These are phyloP conservation scores for Microcebus griseorufus DNA, from an alignment of 2,113 vertebrate genomes.

Conservation along the genomic window DNA sequence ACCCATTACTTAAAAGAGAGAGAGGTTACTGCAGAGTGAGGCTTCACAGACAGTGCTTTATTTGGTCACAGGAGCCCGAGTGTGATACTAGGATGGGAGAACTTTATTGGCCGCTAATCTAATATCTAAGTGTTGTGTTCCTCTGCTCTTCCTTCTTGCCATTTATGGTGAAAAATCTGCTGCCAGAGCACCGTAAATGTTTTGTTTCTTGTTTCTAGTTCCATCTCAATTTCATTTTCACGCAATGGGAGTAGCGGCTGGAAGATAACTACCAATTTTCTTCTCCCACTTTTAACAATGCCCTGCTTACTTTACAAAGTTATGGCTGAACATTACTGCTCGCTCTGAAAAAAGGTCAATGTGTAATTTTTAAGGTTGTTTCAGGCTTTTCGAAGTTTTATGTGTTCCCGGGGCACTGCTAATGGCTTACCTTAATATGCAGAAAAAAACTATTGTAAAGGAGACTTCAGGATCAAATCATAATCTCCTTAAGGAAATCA, in stretches of 20 bases:
- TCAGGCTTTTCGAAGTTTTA: constrained; percentile 6
- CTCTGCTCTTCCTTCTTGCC: constrained; percentile 49
- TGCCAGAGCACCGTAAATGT: constrained; percentile 20
- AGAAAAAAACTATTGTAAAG: neutral
- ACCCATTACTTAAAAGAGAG: neutral
- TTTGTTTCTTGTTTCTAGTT: constrained; percentile 43
- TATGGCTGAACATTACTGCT: neutral
- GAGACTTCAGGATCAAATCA: neutral
- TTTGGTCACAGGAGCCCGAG: constrained; percentile 44
- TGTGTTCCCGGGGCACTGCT: constrained; percentile 16
- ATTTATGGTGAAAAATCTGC: constrained; percentile 60
- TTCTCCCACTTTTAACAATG: neutral
- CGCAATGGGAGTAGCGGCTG: neutral
- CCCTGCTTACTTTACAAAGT: neutral
- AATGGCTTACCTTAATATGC: neutral
- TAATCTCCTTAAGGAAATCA: neutral
- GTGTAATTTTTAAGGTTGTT: constrained; percentile 30
- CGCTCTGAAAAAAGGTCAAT: neutral
- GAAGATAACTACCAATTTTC: constrained; percentile 11
- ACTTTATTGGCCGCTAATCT: constrained; percentile 63
- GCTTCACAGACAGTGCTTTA: constrained; percentile 56
- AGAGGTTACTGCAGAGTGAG: neutral
- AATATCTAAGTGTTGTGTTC: constrained; percentile 52
- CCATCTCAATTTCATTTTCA: neutral
- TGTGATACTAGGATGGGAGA: neutral